A percentile compares a stretch with the other conserved stretches of the same genome.
phyloP scores from a whole-genome alignment of 2,797 vertebrate species.

The Poecile montanus region DNA sequence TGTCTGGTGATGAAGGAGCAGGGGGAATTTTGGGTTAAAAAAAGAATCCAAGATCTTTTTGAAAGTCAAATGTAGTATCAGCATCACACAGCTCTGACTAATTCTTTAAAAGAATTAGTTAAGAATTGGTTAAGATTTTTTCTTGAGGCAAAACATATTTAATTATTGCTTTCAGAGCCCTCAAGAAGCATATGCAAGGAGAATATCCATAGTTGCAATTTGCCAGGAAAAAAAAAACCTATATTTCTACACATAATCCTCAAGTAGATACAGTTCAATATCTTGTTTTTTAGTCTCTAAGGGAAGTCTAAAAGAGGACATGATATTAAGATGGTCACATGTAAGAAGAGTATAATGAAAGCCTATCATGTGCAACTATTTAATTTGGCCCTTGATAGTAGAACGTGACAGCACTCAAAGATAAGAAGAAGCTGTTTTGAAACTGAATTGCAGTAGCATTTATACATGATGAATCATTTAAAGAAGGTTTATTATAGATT shows the following conservation, averaged over 20 bases:
- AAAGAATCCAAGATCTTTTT: background rate
- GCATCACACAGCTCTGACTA: background rate
- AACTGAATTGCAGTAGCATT: constrained; percentile 15
- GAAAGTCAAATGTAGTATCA: background rate
- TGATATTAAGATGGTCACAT: background rate
- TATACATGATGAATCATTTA: background rate
- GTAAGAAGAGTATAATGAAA: background rate
- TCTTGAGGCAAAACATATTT: background rate
- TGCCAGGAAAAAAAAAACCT: background rate
- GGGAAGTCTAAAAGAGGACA: background rate
- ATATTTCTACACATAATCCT: background rate
- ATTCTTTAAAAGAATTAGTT: background rate
- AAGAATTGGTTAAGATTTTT: background rate
- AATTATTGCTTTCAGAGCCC: background rate
- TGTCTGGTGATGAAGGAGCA: background rate
- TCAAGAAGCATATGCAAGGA: background rate
- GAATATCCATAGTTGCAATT: background rate
- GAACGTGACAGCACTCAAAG: background rate
- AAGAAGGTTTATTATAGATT: background rate
- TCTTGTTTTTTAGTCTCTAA: background rate
- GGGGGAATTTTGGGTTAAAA: constrained; percentile 15
- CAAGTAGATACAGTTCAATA: background rate
- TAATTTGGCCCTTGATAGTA: background rate
- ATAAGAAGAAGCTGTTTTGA: background rate
- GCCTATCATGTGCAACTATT: background rate